A percentile compares a stretch with the other conserved stretches of the same genome.
These are phyloP conservation scores for Lymantria dispar DNA, from an alignment of 2,888 invertebrate species.

Conservation along the genomic window DNA sequence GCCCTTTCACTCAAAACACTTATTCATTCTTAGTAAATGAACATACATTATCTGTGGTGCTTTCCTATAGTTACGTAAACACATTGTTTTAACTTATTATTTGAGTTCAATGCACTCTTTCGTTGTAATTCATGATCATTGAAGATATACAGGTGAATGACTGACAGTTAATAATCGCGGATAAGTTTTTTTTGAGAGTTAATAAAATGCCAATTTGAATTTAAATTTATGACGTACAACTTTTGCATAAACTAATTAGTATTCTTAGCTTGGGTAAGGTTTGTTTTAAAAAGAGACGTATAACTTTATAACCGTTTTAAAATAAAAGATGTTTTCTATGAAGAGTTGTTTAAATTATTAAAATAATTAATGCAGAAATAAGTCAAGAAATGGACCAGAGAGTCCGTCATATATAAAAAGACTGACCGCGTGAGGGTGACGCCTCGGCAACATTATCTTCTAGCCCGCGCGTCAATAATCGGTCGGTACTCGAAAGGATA, in stretches of 20 bases:
- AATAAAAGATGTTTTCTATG: too few species aligned
- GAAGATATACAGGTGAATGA: slow-evolving; percentile 7
- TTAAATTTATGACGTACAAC: slow-evolving; percentile 9
- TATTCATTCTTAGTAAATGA: background rate
- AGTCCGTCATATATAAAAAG: too few species aligned
- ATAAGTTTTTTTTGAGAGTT: slow-evolving; percentile 1
- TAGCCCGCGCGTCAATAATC: too few species aligned
- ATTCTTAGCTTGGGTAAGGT: background rate
- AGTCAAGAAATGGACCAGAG: too few species aligned
- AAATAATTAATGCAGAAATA: too few species aligned
- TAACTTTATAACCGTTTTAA: too few species aligned
- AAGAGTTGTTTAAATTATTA: too few species aligned
- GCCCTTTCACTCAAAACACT: background rate
- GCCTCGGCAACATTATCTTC: too few species aligned
- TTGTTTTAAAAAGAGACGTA: too few species aligned
- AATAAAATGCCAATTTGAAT: slow-evolving; percentile 10
- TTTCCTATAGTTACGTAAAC: slow-evolving; percentile 13
- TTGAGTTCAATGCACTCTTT: slow-evolving; percentile 16
- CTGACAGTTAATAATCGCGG: slow-evolving; percentile 4
- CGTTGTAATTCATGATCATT: slow-evolving; percentile 9
- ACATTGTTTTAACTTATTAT: slow-evolving; percentile 6
- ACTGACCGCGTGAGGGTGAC: too few species aligned
- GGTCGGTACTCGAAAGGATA: too few species aligned
- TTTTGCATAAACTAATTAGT: slow-evolving; percentile 3
- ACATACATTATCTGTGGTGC: background rate